Evolutionary conservation across 1,140 invertebrate species (phyloP).

Genomic region (Nasonia longicornis): DNA sequence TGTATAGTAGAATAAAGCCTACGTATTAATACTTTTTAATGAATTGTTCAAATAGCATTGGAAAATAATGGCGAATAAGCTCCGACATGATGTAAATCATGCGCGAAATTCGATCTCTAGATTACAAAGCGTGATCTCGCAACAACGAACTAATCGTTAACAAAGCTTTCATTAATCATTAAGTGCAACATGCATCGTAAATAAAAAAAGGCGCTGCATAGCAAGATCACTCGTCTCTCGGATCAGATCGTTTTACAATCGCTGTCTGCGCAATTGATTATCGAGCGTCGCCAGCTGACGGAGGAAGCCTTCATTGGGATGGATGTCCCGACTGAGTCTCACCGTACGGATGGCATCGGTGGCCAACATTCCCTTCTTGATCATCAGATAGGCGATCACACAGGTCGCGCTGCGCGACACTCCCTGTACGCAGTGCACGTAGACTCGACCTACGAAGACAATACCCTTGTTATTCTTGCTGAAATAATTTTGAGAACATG

Average conservation of each 20-base stretch:
- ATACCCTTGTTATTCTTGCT: neutral
- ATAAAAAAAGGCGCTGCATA: neutral
- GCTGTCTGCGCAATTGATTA: conserved; percentile 72
- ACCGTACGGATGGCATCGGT: conserved; percentile 79
- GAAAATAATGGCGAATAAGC: neutral
- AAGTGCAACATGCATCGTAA: neutral
- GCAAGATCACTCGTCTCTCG: neutral
- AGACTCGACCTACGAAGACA: conserved; percentile 75
- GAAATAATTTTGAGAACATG: neutral
- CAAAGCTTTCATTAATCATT: neutral
- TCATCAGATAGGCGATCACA: conserved; percentile 86
- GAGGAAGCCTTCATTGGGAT: conserved; percentile 85
- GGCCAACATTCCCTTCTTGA: conserved; percentile 82
- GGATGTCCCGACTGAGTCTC: conserved; percentile 77
- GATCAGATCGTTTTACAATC: conserved; percentile 53
- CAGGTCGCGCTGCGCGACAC: conserved; percentile 85
- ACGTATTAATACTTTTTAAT: conserved; percentile 14
- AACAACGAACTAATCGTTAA: neutral
- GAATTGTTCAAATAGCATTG: neutral
- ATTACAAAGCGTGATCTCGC: neutral
- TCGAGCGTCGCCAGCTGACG: conserved; percentile 81
- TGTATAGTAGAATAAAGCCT: neutral
- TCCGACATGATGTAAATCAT: neutral
- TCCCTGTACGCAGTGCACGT: conserved; percentile 86
- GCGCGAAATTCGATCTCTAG: neutral